Evolutionary conservation across 2,113 vertebrate genomes (phyloP).

Genomic region (Syrrhaptes paradoxus): DNA sequence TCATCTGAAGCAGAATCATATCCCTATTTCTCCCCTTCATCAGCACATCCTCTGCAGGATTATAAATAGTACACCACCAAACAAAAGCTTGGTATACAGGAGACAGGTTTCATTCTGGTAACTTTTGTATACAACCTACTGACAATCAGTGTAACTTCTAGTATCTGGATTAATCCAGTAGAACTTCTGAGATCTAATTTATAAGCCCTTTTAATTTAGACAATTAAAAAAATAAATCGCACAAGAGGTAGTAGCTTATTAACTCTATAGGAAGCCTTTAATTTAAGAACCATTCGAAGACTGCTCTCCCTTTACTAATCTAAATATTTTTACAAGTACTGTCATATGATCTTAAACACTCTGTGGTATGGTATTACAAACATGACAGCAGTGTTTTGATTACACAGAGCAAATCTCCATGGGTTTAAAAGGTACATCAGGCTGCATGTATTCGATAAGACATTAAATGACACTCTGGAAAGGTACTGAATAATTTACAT

Average conservation of each 20-base stretch:
- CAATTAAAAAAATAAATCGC: not conserved
- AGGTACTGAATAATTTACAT: constrained; percentile 57
- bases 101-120: not conserved
- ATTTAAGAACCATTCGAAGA: constrained; percentile 10
- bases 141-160: not conserved
- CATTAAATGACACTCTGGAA: constrained; percentile 24
- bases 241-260: not conserved
- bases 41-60: not conserved
- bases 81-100: rapidly evolving
- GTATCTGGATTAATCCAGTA: not conserved
- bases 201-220: not conserved
- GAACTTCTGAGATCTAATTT: not conserved
- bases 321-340: constrained; percentile 57
- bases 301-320: not conserved
- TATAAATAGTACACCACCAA: not conserved
- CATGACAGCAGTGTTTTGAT: constrained; percentile 54
- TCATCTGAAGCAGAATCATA: not conserved
- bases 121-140: not conserved
- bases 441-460: constrained; percentile 38
- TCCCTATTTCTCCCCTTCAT: not conserved
- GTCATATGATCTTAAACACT: constrained; percentile 49
- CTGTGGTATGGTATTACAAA: constrained; percentile 20
- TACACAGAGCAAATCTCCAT: constrained; percentile 24
- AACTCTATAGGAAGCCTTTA: constrained; percentile 7
- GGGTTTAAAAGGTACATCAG: constrained; percentile 53